Evolutionary conservation across 1,140 invertebrate species (phyloP), one percentile per base, ranked within the genome.

Genomic region (Tetranychus urticae): DNA sequence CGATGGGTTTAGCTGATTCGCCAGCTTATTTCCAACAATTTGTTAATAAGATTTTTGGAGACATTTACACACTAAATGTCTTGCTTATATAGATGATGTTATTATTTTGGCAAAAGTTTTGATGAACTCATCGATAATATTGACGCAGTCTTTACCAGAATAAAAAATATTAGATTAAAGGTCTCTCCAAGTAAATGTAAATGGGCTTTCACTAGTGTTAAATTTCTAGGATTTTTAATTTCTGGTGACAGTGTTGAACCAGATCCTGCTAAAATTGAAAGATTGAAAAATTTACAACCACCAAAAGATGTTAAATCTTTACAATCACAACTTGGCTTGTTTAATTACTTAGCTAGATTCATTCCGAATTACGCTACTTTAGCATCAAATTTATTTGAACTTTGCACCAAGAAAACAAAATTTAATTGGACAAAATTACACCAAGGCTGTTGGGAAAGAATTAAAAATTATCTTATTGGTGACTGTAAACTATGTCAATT

Each of bases 271-370:
- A 68, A 67, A 48, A n/a, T 60, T 14, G 12, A 34, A 58, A 46
- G 61, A 1, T 36, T 68, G 12, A 54, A 5, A 10, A 50, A 61
- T 12, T 62, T 66, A 12, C 55, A 36, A 13, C 31, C n/a, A 14
- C 67, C 66, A 47, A 60, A 33, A 50, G 39, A 58, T n/a, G 31
- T 59, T 4, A 69, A 70, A 47, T 68, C 75, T 46, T 37, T 77
- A 0, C 62, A 71, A 54, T 33, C 66, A 35, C 77, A 78, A 63
- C 46, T 77, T 1, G 76, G 77, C 2, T 64, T 77, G 39, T 35
- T 50, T 12, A 39, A 42, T 39, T 66, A 59, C 33, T 67, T 58
- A 52, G 50, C 63, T 55, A 52, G 35, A 37, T 66, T 66, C 42
- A 58, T 66, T 68, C 34, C 33, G 42, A 61, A 70, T 58, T 69